phyloP scores from a whole-genome alignment of 2,797 vertebrate species.

The Acipenser transmontanus region DNA sequence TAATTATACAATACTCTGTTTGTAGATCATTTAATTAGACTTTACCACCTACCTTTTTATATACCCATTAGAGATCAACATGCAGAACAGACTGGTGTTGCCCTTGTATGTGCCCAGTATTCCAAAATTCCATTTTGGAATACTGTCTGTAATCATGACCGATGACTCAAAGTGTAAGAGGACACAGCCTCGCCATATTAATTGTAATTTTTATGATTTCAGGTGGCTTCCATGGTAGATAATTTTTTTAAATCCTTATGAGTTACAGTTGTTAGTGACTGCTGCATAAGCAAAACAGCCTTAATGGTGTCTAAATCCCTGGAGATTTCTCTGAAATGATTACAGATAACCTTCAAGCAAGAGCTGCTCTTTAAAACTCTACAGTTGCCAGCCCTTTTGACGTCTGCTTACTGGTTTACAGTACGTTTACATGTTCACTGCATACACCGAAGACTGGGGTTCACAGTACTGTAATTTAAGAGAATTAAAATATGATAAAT shows the following conservation, averaged over 20 bases:
- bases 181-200: conserved; percentile 2
- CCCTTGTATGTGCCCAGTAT: no score
- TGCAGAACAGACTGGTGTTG: background rate
- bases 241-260: conserved; percentile 1
- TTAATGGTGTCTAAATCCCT: conserved; percentile 4
- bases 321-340: background rate
- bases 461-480: no score
- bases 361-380: conserved; percentile 1
- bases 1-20: no score
- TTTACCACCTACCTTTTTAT: no score
- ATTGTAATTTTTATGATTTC: background rate
- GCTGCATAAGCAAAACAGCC: conserved; percentile 12
- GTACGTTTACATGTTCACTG: no score
- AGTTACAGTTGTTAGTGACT: conserved; percentile 14
- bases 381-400: background rate
- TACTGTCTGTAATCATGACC: background rate
- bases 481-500: no score
- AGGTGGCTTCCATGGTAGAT: conserved; percentile 2
- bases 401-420: background rate
- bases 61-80: background rate
- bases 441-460: no score
- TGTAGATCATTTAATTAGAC: background rate
- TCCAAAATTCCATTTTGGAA: background rate
- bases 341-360: conserved; percentile 17
- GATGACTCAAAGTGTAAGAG: conserved; percentile 1